Percentiles rank a stretch among this genome's conserved stretches.
Evolutionary conservation across 2,797 vertebrate genomes (phyloP).

Genomic region (Tiaroga cobitis): DNA sequence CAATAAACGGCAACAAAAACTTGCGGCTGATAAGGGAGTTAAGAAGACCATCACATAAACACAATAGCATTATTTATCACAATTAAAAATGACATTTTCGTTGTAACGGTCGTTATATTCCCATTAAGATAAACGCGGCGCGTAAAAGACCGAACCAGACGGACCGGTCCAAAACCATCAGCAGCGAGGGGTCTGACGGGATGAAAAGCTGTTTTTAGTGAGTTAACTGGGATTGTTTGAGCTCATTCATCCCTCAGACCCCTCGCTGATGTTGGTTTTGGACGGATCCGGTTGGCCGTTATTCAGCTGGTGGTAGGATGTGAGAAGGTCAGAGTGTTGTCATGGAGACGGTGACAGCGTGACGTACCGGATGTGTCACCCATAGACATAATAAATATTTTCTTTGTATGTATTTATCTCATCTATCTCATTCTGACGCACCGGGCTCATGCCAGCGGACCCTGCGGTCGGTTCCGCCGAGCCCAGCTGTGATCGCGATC

Average conservation of each 20-base stretch:
- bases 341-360: slow-evolving; percentile 5
- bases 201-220: not conserved
- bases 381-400: not conserved
- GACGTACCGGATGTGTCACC: not conserved
- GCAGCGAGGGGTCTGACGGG: too few species aligned
- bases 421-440: too few species aligned
- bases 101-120: not conserved
- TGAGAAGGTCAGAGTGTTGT: slow-evolving; percentile 31
- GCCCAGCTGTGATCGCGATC: too few species aligned
- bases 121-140: not conserved
- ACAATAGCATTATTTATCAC: not conserved
- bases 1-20: not conserved
- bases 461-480: not conserved
- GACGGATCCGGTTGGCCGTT: not conserved
- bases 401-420: too few species aligned
- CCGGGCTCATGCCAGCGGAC: not conserved
- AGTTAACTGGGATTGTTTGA: not conserved
- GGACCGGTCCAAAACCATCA: too few species aligned
- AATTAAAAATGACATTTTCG: not conserved
- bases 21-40: too few species aligned
- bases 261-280: slow-evolving; percentile 45
- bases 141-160: too few species aligned
- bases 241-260: not conserved
- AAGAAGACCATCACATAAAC: not conserved
- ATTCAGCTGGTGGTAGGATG: slow-evolving; percentile 5